phyloP scores from a whole-genome alignment of 37 sponge, comb jelly and placozoan genomes.

The Lycopodina hypogea region DNA sequence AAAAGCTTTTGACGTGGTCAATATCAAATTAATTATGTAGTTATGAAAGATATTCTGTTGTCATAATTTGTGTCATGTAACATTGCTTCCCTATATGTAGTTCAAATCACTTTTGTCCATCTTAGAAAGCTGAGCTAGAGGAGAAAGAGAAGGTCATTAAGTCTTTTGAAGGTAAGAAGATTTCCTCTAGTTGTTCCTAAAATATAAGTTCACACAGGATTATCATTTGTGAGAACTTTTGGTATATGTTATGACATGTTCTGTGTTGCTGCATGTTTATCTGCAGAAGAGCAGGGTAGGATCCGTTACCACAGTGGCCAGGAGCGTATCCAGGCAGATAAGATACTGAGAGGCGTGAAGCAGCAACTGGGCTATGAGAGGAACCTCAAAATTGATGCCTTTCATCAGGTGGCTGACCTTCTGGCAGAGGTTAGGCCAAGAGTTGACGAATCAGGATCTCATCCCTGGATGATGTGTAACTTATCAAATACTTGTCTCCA shows the following conservation, averaged over 20 bases:
- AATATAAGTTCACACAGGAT: too few species aligned
- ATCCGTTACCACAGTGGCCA: not conserved
- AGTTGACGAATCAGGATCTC: too few species aligned
- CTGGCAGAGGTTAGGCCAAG: slow-evolving; percentile 33
- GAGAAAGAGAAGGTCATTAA: slow-evolving; percentile 22
- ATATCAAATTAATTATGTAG: too few species aligned
- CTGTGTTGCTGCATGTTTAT: not conserved
- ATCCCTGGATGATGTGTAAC: too few species aligned
- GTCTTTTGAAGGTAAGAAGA: not conserved
- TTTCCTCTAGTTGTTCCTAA: too few species aligned
- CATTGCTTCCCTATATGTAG: not conserved
- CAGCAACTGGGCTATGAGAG: slow-evolving; percentile 72
- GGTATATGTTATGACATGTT: not conserved
- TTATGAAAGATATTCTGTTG: too few species aligned
- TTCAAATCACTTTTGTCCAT: not conserved
- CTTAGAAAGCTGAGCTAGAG: slow-evolving; percentile 37
- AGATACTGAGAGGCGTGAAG: slow-evolving; percentile 30
- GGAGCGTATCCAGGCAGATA: not conserved
- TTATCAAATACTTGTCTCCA: too few species aligned
- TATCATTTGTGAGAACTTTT: too few species aligned
- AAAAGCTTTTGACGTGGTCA: too few species aligned
- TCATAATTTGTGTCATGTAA: too few species aligned
- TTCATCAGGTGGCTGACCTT: slow-evolving; percentile 72
- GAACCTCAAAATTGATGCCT: slow-evolving; percentile 73
- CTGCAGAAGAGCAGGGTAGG: slow-evolving; percentile 5